phyloP scores from a whole-genome alignment of 2,113 vertebrate genomes.

The Sula dactylatra region DNA sequence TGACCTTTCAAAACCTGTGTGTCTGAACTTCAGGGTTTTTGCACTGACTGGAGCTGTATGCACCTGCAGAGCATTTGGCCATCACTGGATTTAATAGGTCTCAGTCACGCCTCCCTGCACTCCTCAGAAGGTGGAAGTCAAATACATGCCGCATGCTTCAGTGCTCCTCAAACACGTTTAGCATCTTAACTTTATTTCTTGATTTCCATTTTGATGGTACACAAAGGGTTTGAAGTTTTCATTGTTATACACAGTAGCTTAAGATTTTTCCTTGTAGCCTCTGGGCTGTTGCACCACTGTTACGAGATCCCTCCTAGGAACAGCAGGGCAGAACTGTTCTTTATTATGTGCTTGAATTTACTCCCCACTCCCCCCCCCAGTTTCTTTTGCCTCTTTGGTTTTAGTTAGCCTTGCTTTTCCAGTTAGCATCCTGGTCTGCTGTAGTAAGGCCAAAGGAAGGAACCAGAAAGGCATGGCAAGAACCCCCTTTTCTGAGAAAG shows the following conservation, averaged over 20 bases:
- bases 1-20: background rate
- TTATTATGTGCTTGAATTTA: conserved; percentile 31
- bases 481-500: background rate
- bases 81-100: conserved; percentile 7
- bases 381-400: conserved; percentile 8
- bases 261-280: conserved; percentile 53
- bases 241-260: conserved; percentile 54
- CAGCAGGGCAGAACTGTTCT: background rate
- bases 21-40: background rate
- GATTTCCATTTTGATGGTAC: conserved; percentile 57
- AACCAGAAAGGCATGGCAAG: conserved; percentile 15
- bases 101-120: conserved; percentile 16
- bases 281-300: conserved; percentile 40
- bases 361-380: background rate
- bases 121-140: conserved; percentile 29
- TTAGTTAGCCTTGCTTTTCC: conserved; percentile 54
- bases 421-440: conserved; percentile 40
- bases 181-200: conserved; percentile 63
- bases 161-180: conserved; percentile 48
- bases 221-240: conserved; percentile 53
- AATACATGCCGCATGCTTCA: conserved; percentile 25
- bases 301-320: conserved; percentile 40
- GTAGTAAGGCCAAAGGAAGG: conserved; percentile 9
- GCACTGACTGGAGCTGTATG: background rate
- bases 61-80: background rate